Evolutionary conservation across 2,113 vertebrate genomes (phyloP).

Genomic region (Pantherophis guttatus): DNA sequence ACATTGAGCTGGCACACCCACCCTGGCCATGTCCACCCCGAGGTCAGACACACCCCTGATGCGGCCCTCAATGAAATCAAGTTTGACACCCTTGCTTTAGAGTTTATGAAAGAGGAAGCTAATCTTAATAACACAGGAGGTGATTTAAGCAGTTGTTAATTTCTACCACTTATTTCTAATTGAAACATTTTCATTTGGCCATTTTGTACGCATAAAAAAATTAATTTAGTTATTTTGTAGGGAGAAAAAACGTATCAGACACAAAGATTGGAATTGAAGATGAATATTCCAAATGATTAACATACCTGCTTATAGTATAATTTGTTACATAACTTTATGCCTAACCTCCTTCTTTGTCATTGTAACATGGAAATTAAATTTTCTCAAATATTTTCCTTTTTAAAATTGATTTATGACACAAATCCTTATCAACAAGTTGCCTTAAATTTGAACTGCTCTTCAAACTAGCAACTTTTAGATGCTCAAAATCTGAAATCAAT

Average conservation of each 20-base stretch:
- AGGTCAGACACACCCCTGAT: too few relatives aligned
- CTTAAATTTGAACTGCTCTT: constrained; percentile 48
- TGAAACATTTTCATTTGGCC: not conserved
- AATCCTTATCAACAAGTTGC: constrained; percentile 24
- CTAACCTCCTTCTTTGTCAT: constrained; percentile 17
- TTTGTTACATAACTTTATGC: constrained; percentile 50
- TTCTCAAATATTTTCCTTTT: constrained; percentile 52
- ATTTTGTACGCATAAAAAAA: not conserved
- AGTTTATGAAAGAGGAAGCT: not conserved
- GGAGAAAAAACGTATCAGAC: not conserved
- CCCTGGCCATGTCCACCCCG: too few relatives aligned
- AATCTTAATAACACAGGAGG: not conserved
- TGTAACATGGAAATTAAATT: constrained; percentile 52
- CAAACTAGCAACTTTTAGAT: constrained; percentile 37
- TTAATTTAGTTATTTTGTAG: constrained; percentile 20
- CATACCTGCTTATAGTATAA: constrained; percentile 26
- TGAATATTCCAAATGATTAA: not conserved
- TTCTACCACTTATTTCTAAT: constrained; percentile 10
- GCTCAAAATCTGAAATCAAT: constrained; percentile 44
- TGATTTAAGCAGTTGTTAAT: constrained; percentile 8
- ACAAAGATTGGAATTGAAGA: not conserved
- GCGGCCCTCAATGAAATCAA: too few relatives aligned
- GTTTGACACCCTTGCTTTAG: not conserved
- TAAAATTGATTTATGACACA: not conserved
- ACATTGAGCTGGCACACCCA: too few relatives aligned